phyloP scores from a whole-genome alignment of 1,140 invertebrate species.

The Trichoplusia ni region DNA sequence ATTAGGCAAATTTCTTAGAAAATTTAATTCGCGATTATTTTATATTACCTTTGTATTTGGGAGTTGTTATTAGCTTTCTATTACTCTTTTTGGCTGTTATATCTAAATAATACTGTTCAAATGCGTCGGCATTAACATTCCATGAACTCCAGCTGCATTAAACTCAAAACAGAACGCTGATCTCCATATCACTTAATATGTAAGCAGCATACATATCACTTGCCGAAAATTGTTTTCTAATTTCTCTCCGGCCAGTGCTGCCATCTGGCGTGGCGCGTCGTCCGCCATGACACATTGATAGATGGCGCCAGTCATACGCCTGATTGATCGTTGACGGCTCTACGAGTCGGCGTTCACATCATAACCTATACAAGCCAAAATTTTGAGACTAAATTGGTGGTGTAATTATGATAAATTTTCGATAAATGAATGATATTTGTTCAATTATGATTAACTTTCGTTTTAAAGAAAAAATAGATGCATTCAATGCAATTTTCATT shows the following conservation, averaged over 20 bases:
- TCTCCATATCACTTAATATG: not conserved
- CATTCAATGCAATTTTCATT: no score
- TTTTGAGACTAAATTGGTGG: no score
- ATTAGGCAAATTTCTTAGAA: slow-evolving; percentile 32
- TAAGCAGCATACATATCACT: slow-evolving; percentile 24
- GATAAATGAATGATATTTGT: no score
- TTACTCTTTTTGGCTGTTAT: not conserved
- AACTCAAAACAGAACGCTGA: no score
- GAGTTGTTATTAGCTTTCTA: not conserved
- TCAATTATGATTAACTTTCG: no score
- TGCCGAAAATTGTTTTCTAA: slow-evolving; percentile 73
- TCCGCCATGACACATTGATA: slow-evolving; percentile 71
- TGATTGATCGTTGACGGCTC: slow-evolving; percentile 76
- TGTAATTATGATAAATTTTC: no score
- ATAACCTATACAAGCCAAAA: slow-evolving; percentile 22
- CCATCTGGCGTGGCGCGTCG: slow-evolving; percentile 68
- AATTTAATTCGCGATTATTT: slow-evolving; percentile 24
- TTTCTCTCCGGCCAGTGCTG: slow-evolving; percentile 62
- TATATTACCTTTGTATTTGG: slow-evolving; percentile 20
- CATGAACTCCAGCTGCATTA: no score
- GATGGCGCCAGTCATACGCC: slow-evolving; percentile 67
- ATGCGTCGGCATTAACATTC: not conserved
- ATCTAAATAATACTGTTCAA: not conserved
- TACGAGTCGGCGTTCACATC: slow-evolving; percentile 43
- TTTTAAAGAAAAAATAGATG: no score